Evolutionary conservation across 2,113 vertebrate genomes (phyloP).

Genomic region (Petrocephalus microphthalmus): DNA sequence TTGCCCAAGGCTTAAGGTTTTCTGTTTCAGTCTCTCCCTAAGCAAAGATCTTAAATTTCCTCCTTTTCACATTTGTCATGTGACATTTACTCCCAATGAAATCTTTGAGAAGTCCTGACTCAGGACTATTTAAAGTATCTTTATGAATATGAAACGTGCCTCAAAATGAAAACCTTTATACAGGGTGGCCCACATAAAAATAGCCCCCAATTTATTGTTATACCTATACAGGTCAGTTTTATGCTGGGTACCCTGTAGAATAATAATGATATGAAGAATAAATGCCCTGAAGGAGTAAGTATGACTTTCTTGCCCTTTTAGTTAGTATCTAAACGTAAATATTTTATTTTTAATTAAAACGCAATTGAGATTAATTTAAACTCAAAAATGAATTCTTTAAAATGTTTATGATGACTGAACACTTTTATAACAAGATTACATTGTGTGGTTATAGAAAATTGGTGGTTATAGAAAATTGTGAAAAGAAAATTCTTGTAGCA

Average conservation of each 20-base stretch:
- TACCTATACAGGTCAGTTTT: neutral
- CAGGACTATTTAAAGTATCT: neutral
- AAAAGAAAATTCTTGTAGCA: neutral
- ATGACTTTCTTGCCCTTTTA: neutral
- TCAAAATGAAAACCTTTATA: neutral
- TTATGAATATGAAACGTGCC: neutral
- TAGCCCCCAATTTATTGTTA: neutral
- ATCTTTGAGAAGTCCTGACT: neutral
- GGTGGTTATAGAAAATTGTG: neutral
- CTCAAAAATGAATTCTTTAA: neutral
- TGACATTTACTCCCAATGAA: neutral
- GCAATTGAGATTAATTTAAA: neutral
- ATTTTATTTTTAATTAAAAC: neutral
- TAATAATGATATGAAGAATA: neutral
- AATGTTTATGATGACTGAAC: neutral
- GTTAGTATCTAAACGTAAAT: neutral
- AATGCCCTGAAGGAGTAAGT: neutral
- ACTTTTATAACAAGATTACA: neutral
- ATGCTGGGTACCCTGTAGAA: neutral
- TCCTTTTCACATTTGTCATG: neutral
- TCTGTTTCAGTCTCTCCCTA: neutral
- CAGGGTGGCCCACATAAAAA: neutral
- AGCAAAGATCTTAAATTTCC: neutral
- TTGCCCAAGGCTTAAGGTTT: neutral
- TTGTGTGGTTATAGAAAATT: too few species aligned